These are phyloP conservation scores for Drosophila hydei DNA, from an alignment of 1,140 invertebrate genomes.

Conservation along the genomic window DNA sequence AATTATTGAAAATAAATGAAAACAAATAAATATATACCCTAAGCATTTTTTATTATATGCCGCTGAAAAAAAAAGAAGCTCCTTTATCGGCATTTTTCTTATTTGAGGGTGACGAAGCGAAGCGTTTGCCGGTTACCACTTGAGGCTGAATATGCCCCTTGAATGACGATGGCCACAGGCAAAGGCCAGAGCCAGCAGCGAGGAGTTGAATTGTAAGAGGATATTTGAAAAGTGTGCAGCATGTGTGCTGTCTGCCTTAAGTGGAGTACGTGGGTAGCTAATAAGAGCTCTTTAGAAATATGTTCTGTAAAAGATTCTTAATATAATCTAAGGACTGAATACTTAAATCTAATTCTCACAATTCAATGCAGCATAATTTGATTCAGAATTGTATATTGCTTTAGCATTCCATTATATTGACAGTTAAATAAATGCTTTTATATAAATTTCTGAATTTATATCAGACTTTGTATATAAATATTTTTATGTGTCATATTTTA, in stretches of 20 bases:
- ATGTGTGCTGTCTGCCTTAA: neutral
- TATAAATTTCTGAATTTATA: too few species aligned
- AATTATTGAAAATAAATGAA: slow-evolving; percentile 83
- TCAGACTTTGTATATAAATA: too few species aligned
- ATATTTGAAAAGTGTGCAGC: neutral
- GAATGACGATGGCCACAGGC: neutral
- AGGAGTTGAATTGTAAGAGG: neutral
- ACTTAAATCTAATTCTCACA: neutral
- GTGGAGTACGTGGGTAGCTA: neutral
- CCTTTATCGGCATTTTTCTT: neutral
- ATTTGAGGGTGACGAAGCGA: slow-evolving; percentile 57
- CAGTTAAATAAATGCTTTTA: too few species aligned
- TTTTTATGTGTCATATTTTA: too few species aligned
- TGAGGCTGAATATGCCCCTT: slow-evolving; percentile 18
- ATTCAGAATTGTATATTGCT: too few species aligned
- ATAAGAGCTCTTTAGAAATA: slow-evolving; percentile 9
- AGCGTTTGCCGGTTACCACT: slow-evolving; percentile 60
- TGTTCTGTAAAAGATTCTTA: neutral
- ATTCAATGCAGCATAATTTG: too few species aligned
- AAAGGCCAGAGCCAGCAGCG: neutral
- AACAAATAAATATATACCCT: slow-evolving; percentile 79
- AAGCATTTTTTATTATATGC: slow-evolving; percentile 56
- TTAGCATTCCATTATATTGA: too few species aligned
- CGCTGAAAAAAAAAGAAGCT: neutral
- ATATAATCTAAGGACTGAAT: neutral